Evolutionary conservation across 2,888 invertebrate genomes (phyloP).

Genomic region (Unio delphinus): DNA sequence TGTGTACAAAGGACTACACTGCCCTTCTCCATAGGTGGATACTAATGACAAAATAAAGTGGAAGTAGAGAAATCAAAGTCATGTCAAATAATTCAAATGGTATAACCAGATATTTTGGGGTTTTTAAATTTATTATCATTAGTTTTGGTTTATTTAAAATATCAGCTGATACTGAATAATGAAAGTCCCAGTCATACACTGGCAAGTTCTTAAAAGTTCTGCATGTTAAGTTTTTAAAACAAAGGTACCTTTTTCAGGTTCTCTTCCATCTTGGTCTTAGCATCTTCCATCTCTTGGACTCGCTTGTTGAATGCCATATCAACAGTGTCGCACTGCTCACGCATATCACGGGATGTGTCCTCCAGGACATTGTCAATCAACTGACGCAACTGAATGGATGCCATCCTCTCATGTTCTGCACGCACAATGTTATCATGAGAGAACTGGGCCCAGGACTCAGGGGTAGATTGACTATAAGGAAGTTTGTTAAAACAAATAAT

Average conservation of each 20-base stretch:
- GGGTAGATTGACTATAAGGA: slow-evolving; percentile 81
- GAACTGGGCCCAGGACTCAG: slow-evolving; percentile 88
- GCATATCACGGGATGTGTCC: slow-evolving; percentile 85
- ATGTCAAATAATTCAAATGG: too few species aligned
- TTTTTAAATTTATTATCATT: too few species aligned
- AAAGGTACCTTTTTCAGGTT: slow-evolving; percentile 76
- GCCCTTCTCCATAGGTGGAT: too few species aligned
- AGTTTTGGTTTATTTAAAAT: too few species aligned
- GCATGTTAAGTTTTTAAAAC: not conserved
- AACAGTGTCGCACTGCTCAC: slow-evolving; percentile 86
- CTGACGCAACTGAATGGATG: slow-evolving; percentile 80
- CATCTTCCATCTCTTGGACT: slow-evolving; percentile 77
- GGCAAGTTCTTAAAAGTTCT: not conserved
- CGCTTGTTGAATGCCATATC: slow-evolving; percentile 84
- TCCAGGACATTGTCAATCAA: slow-evolving; percentile 82
- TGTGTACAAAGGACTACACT: too few species aligned
- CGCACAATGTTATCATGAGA: slow-evolving; percentile 84
- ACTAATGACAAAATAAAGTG: too few species aligned
- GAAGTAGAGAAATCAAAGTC: too few species aligned
- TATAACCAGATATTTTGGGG: too few species aligned
- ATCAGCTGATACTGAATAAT: too few species aligned
- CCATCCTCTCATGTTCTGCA: slow-evolving; percentile 83
- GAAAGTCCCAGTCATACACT: too few species aligned
- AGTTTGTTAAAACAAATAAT: too few species aligned
- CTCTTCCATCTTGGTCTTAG: slow-evolving; percentile 78